These are phyloP conservation scores for Agrypnus murinus DNA, from an alignment of 2,888 invertebrate species.

Conservation along the genomic window DNA sequence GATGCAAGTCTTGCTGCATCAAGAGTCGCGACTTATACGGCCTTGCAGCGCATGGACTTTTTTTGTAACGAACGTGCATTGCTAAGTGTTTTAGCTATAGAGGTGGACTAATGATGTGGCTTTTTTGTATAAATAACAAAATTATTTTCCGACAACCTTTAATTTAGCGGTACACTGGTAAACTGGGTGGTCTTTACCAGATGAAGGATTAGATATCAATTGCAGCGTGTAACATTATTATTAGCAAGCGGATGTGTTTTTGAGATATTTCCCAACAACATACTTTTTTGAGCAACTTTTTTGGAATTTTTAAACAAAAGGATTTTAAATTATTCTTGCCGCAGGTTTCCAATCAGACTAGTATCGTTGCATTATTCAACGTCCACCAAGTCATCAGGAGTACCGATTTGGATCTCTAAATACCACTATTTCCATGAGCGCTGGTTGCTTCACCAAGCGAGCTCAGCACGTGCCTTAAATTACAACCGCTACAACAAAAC, in stretches of 20 bases:
- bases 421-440: slow-evolving; percentile 32
- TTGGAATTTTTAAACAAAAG: background rate
- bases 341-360: slow-evolving; percentile 12
- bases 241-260: background rate
- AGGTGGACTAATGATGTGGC: slow-evolving; percentile 42
- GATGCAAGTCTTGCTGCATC: slow-evolving; percentile 40
- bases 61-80: slow-evolving; percentile 37
- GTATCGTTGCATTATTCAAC: slow-evolving; percentile 26
- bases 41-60: slow-evolving; percentile 37
- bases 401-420: slow-evolving; percentile 40
- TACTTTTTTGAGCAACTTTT: slow-evolving; percentile 4
- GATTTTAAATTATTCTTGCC: slow-evolving; percentile 12
- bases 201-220: slow-evolving; percentile 22
- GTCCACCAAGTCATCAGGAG: slow-evolving; percentile 18
- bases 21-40: slow-evolving; percentile 41
- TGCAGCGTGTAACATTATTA: background rate
- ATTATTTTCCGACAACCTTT: slow-evolving; percentile 28
- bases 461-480: slow-evolving; percentile 57
- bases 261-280: background rate
- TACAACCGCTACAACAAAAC: slow-evolving; percentile 51
- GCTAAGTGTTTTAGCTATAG: slow-evolving; percentile 39
- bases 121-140: slow-evolving; percentile 36
- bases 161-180: slow-evolving; percentile 25
- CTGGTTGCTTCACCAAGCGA: slow-evolving; percentile 35
- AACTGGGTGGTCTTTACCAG: slow-evolving; percentile 36